Evolutionary conservation across 2,888 invertebrate species (phyloP), one percentile per base, ranked within the genome.

Genomic region (Caenorhabditis uteleia): DNA sequence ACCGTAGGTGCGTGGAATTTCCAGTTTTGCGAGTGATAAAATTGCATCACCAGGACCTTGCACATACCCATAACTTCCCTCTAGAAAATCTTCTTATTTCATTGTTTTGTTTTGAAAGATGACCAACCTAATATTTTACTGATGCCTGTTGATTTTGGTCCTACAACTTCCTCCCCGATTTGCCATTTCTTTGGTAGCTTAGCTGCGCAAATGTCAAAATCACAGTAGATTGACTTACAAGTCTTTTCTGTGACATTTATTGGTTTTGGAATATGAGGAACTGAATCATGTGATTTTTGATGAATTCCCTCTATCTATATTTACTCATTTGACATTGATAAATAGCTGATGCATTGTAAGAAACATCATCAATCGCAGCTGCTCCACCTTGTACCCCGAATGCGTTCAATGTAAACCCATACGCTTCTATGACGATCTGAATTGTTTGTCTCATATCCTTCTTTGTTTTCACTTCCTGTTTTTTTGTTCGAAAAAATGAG

Each of bases 371-470:
- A 31, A 79, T 59, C 20, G 74, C 74, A 0, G 75, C 77, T 6
- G 72, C 74, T 18, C 79, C 78, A 14, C 79, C 79, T 45, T 75
- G 68, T 27, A 70, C 56, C 1, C 78, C 78, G 49, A 79, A 79
- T 4, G 77, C 71, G 45, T 78, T 70, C 23, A 76, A 66, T 2
- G 59, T 51, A 42, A 79, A 79, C 29, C 71, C 65, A 29, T 65
- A 66, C 0, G 78, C 77, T 54, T 79, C 78, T 12, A 79, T 77
- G 0, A 79, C 77, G 12, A 79, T 70, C 77, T 79, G 53, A 50
- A 73, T 59, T 26, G 36, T 18, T 43, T 27, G 14, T 14, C 14
- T 10, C 3, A 43, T 23, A 23, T 21, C 20, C 4, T 10, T 18
- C n/a, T 27, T 44, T 44, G 7, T 16, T 20, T 23, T 18, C n/a